Conservation (phyloP, 2,888 invertebrate genomes). For the Scaptomyza polygonia region DNA sequence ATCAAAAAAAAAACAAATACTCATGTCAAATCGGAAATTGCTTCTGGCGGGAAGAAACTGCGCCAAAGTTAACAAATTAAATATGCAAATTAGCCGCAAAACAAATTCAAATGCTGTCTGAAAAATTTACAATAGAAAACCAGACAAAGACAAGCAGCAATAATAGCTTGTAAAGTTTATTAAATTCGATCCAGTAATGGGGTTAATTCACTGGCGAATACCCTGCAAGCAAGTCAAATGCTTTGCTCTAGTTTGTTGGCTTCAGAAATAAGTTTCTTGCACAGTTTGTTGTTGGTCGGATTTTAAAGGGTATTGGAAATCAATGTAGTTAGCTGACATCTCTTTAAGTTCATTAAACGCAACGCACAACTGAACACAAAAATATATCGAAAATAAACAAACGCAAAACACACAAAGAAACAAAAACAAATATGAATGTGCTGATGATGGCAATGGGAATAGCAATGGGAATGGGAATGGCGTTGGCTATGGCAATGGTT, state of each 20-base stretch:
- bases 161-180: conserved; percentile 10
- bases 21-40: conserved; percentile 43
- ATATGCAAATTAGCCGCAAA: conserved; percentile 60
- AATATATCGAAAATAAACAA: conserved; percentile 23
- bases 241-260: no score
- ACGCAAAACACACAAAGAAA: conserved; percentile 15
- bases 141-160: conserved; percentile 16
- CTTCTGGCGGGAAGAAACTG: conserved; percentile 29
- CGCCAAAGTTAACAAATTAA: conserved; percentile 59
- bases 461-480: conserved; percentile 14
- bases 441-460: conserved; percentile 8
- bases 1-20: no score
- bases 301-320: conserved; percentile 44
- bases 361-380: conserved; percentile 27
- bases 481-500: conserved; percentile 11
- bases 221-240: conserved; percentile 14
- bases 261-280: no score
- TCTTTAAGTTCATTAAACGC: conserved; percentile 73
- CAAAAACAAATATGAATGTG: conserved; percentile 39
- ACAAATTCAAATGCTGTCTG: conserved; percentile 18
- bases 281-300: no score
- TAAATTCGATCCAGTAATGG: not conserved
- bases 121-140: conserved; percentile 36
- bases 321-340: conserved; percentile 62
- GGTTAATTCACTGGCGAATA: not conserved